Base-by-base conservation (phyloP, 1,140 invertebrate species). In the Nebria ingens region DNA sequence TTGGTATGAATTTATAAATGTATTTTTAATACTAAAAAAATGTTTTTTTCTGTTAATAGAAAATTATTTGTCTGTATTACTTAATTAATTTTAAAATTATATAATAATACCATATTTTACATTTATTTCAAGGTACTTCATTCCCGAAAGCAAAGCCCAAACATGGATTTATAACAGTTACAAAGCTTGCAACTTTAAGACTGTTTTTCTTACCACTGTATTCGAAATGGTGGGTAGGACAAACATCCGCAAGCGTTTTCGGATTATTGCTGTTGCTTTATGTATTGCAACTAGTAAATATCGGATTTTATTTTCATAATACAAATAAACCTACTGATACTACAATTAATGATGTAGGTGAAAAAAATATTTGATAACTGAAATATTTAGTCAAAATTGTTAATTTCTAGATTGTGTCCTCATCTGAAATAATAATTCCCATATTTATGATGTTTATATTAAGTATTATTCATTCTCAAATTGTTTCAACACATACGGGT, bases 131-230 rank as follows among this genome's bases (percentile, higher is more conserved):
- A 93, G 91, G 91, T 45, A 94, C 91, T 19, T 92, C 91, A 50
- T 95, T 95, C 73, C 85, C 91, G 2, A 97, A 95, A 78, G 86
- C 89, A 6, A 95, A 95, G 68, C 90, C 92, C 1, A 91, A 93
- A 62, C 86, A 93, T 73, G 86, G 89, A 51, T 78, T 93, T 63
- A 77, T 85, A 11, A 87, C 86, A 11, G 87, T 93, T 45, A 82
- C 89, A 49, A 81, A 85, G 64, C 80, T 88, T 64, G 89, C 89
- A 2, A 71, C 91, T 21, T 73, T 87, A 45, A 77, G 92, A 56
- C 80, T 91, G 23, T 60, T 93, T 17, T 82, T 95, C 65, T 75
- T 95, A 53, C 93, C 93, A 1, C 73, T 88, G 11, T 86, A 89
- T 66, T 80, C 81, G 62, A 79, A 79, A 65, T 96, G 92, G 91